These are phyloP conservation scores for Fregata magnificens DNA, from an alignment of 2,113 vertebrate genomes.

Conservation along the genomic window DNA sequence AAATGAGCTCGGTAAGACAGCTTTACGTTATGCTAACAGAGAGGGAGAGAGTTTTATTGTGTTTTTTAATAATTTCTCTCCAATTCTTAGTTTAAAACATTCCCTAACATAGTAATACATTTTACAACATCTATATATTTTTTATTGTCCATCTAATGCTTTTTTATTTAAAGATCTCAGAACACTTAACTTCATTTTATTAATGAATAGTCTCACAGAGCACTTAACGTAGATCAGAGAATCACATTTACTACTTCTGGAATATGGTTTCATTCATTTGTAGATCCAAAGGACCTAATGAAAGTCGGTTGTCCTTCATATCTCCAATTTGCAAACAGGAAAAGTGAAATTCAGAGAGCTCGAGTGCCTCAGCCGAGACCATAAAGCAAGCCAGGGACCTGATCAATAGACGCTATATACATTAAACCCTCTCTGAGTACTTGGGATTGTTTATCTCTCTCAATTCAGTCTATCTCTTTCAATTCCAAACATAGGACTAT, in stretches of 20 bases:
- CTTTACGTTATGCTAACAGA: neutral
- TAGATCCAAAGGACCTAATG: neutral
- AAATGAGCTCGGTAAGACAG: neutral
- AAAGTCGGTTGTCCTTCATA: neutral
- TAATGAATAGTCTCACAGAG: neutral
- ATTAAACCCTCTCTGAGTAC: neutral
- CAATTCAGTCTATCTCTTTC: neutral
- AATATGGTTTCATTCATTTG: neutral
- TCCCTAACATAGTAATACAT: neutral
- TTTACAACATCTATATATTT: neutral
- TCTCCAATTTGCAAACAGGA: neutral
- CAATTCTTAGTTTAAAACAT: neutral
- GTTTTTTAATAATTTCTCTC: neutral
- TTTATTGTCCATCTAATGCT: neutral
- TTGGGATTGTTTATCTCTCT: neutral
- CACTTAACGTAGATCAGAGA: neutral
- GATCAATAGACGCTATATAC: neutral
- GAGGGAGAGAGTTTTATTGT: neutral
- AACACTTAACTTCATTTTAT: neutral
- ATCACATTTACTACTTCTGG: neutral
- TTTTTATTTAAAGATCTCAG: neutral
- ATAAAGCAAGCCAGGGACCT: neutral
- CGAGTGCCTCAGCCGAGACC: neutral
- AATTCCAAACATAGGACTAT: neutral
- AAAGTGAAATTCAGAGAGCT: neutral